Base-by-base conservation (phyloP, 2,888 invertebrate species). In the Blera fallax region DNA sequence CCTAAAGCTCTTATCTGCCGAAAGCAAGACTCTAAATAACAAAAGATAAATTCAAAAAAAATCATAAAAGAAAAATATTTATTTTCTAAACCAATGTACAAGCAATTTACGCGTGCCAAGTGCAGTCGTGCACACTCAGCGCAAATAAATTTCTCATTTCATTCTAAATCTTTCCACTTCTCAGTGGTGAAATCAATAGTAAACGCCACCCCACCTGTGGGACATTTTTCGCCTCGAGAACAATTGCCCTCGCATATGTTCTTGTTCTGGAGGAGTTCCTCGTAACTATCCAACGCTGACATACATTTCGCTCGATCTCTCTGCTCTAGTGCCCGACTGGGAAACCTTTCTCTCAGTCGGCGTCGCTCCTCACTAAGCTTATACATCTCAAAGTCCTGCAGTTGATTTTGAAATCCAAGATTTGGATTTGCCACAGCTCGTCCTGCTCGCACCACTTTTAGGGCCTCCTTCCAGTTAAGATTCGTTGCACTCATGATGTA, bases 401-500 rank as follows among this genome's bases (percentile, higher is more conserved):
- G 93, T 92, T 99, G 99, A 88, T 96, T 95, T 92, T 98, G 98
- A 93, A 99, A 99, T 89, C 98, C 98, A 84, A 97, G 94, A 93
- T 99, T 99, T 24, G 99, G 99, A 94, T 98, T 98, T 90, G 98
- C 98, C 52, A 98, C 97, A 0, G 96, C 95, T 79, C 98, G 94
- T 43, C 98, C 98, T 0, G 97, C 97, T 84, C 98, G 94, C 62
- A 99, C 97, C 83, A 98, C 97, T 93, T 98, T 98, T 84, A 98
- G 93, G 0, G 98, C 96, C 90, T 98, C 98, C 89, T 97, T 96
- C 97, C 98, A 98, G 74, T 94, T 95, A 60, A 98, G 94, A 85
- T 95, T 94, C 29, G 98, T 98, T 83, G 96, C 97, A 54, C 97
- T 96, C 98, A 99, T 98, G 87, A 99, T 96, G 93, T 99, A 99